Evolutionary conservation across 2,797 vertebrate genomes (phyloP), one percentile per base, ranked within the genome.

Genomic region (Spea hammondii): DNA sequence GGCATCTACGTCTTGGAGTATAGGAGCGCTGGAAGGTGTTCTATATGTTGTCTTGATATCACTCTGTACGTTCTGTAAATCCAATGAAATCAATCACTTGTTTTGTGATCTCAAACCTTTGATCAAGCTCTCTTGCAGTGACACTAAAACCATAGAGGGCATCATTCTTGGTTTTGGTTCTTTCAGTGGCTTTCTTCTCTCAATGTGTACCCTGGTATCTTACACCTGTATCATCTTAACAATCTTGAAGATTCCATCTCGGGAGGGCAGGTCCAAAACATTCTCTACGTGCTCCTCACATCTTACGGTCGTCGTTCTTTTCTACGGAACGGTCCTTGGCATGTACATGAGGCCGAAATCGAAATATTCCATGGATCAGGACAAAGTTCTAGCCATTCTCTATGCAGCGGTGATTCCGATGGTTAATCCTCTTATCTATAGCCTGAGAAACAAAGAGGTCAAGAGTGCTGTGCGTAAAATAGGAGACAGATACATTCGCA

Each of bases 331-430:
- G 2, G 44, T 67, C 46, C 49, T 74, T 57, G 7, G 48, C 48
- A 85, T 84, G 50, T 88, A 88, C 6, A 78, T 87, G 55, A 85
- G 86, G 32, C 80, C 87, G 14, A 85, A 67, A 66, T 77, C 79
- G 11, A 57, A 70, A 47, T 78, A 82, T 64, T 80, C 83, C 6
- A 69, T 85, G 72, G 83, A 87, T 47, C 82, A 83, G 47, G 86
- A 88, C 44, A 88, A 65, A 65, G 57, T 67, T 51, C 60, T 79
- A 13, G 6, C 77, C 45, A n/a, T 79, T 13, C 65, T 79, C 12
- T 79, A 59, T 51, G 17, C 54, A 65, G 45, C 67, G 12, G 13
- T 73, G 12, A 71, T 79, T 67, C 77, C 77, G 7, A 51, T 79
- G 47, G 49, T 72, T 4, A 78, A 78, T 4, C 77, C 76, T 1